Conservation (phyloP, 2,888 invertebrate species). For the Anoncus sp. region DNA sequence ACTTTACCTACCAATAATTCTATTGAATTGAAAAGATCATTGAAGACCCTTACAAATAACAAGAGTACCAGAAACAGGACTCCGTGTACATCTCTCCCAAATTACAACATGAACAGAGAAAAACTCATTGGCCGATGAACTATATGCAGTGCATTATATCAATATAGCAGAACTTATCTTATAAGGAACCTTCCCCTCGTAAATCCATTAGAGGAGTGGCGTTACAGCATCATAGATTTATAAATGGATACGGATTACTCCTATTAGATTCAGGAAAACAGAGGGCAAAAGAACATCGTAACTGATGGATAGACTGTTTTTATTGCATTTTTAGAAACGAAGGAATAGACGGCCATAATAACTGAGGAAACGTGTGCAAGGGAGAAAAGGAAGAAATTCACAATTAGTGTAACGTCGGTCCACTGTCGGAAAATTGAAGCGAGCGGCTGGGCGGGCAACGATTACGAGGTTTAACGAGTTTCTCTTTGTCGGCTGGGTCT, state of each 20-base stretch:
- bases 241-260: background rate
- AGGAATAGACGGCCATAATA: background rate
- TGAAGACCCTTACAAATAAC: too few relatives aligned
- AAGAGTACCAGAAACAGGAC: too few relatives aligned
- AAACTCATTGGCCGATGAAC: too few relatives aligned
- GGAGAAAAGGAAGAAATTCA: conserved; percentile 13
- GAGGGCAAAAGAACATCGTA: background rate
- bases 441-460: conserved; percentile 16
- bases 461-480: conserved; percentile 51
- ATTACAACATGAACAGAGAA: too few relatives aligned
- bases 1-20: too few relatives aligned
- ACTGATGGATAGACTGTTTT: background rate
- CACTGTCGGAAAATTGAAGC: background rate
- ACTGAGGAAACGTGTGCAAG: background rate
- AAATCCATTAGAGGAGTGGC: background rate
- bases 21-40: too few relatives aligned
- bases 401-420: conserved; percentile 22
- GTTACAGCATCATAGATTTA: background rate
- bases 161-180: too few relatives aligned
- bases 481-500: conserved; percentile 39
- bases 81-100: too few relatives aligned
- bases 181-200: too few relatives aligned
- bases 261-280: background rate
- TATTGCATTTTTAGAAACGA: background rate
- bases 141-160: too few relatives aligned